Percentiles rank a stretch among this genome's conserved stretches.
Evolutionary conservation across 2,797 vertebrate species (phyloP).

Genomic region (Lindbergichthys nudifrons): DNA sequence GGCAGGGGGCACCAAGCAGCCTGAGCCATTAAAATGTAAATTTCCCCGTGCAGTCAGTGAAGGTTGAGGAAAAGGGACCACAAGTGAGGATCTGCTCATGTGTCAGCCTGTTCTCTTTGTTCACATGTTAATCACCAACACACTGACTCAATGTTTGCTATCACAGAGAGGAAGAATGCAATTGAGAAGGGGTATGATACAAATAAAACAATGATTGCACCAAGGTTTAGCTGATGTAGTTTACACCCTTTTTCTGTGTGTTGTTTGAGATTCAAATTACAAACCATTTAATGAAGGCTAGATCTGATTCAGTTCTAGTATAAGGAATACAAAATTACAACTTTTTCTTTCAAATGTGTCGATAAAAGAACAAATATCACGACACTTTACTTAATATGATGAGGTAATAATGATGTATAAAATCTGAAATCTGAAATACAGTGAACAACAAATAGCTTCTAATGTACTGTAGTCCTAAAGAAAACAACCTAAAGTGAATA

Average conservation of each 20-base stretch:
- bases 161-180: slow-evolving; percentile 4
- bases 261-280: background rate
- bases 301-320: background rate
- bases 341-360: background rate
- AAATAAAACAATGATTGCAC: background rate
- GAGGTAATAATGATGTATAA: background rate
- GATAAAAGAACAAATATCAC: background rate
- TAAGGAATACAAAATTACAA: background rate
- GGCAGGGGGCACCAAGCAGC: slow-evolving; percentile 48
- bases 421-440: background rate
- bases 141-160: slow-evolving; percentile 18
- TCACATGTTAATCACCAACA: slow-evolving; percentile 46
- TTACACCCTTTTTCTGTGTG: background rate
- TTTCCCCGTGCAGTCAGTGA: slow-evolving; percentile 51
- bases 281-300: background rate
- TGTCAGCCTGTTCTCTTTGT: slow-evolving; percentile 50
- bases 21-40: slow-evolving; percentile 75
- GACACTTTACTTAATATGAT: background rate
- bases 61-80: slow-evolving; percentile 32
- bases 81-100: slow-evolving; percentile 34
- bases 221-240: background rate
- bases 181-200: background rate
- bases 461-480: background rate
- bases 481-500: background rate
- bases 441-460: background rate